These are phyloP conservation scores for Philantomba maxwellii DNA, from an alignment of 2,113 vertebrate genomes.

Conservation along the genomic window DNA sequence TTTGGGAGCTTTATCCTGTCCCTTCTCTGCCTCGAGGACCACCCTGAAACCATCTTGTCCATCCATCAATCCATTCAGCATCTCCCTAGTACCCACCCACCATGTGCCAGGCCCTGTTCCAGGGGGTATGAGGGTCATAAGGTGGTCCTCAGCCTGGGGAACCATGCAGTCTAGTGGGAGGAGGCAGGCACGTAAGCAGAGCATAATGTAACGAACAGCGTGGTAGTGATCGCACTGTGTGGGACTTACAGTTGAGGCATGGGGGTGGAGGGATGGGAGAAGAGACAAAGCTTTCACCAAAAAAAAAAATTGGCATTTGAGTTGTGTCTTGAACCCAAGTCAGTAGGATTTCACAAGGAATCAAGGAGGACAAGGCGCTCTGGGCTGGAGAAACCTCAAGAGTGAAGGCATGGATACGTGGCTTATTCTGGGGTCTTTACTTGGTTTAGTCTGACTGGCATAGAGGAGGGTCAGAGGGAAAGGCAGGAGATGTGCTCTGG, in stretches of 20 bases:
- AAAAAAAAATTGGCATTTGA: background rate
- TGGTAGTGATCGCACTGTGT: fast-evolving
- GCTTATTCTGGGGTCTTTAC: background rate
- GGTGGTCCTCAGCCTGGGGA: background rate
- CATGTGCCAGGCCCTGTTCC: background rate
- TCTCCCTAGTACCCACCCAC: background rate
- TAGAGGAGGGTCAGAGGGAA: background rate
- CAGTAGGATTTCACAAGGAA: background rate
- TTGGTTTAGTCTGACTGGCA: background rate
- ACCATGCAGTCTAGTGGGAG: background rate
- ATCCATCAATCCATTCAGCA: constrained; percentile 41
- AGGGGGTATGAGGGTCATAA: background rate
- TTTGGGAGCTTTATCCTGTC: background rate
- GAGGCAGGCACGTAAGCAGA: background rate
- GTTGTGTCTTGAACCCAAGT: background rate
- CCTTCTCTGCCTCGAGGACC: background rate
- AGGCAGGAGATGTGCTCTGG: background rate
- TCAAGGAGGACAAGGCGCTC: background rate
- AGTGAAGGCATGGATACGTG: background rate
- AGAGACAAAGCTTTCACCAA: background rate
- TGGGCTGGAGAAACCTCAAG: background rate
- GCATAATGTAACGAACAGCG: background rate
- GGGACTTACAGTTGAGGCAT: fast-evolving
- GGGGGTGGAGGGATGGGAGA: fast-evolving
- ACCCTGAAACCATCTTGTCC: constrained; percentile 13